phyloP scores from a whole-genome alignment of 2,797 vertebrate species.

The Adelosebastes latens region DNA sequence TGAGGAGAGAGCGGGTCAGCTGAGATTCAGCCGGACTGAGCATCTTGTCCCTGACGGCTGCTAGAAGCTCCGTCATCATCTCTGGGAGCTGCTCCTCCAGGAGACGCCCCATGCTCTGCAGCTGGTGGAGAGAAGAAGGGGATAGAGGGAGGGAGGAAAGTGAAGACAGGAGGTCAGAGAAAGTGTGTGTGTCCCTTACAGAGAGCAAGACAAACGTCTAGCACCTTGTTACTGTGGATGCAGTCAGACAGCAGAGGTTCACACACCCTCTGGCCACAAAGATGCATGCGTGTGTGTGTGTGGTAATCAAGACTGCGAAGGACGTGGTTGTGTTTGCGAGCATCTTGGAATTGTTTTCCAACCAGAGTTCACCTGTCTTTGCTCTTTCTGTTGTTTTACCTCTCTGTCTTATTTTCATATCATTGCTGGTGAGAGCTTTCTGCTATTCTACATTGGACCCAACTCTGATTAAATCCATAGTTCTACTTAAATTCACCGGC shows the following conservation, averaged over 20 bases:
- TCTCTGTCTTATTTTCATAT: conserved; percentile 1
- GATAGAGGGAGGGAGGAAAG: neutral
- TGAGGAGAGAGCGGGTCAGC: conserved; percentile 95
- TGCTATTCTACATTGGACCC: neutral
- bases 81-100: conserved; percentile 97
- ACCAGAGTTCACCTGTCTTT: conserved; percentile 14
- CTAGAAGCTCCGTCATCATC: conserved; percentile 97
- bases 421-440: neutral
- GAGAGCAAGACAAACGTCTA: conserved; percentile 47
- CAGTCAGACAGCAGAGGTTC: conserved; percentile 49
- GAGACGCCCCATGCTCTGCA: conserved; percentile 94
- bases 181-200: conserved; percentile 18
- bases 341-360: conserved; percentile 34
- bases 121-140: conserved; percentile 73
- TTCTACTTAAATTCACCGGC: conserved; percentile 9
- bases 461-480: neutral
- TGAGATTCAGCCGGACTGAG: conserved; percentile 93
- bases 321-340: conserved; percentile 25
- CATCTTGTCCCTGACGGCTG: conserved; percentile 95
- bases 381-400: neutral
- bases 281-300: conserved; percentile 24
- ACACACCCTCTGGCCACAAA: conserved; percentile 48
- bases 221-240: conserved; percentile 62
- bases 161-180: conserved; percentile 33
- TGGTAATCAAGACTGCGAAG: conserved; percentile 19